These are phyloP conservation scores for Caenorhabditis inopinata DNA, from an alignment of 1,140 invertebrate genomes.

Conservation along the genomic window DNA sequence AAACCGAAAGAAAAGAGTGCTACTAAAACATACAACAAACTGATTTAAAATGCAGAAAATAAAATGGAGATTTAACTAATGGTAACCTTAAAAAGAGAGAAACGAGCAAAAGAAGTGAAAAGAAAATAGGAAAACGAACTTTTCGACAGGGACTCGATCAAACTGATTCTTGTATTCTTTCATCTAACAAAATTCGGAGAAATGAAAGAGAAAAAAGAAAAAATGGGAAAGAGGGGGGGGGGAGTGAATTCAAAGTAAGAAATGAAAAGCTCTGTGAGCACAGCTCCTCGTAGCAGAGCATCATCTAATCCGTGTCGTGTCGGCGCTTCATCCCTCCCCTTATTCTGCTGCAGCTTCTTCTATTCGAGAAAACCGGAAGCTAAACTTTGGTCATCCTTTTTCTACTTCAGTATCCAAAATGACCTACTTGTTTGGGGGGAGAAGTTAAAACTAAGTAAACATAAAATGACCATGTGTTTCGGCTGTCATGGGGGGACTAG, in stretches of 20 bases:
- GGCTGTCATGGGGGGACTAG: too few species aligned
- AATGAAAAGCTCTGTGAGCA: not conserved
- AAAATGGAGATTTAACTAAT: too few species aligned
- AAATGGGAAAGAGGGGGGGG: not conserved
- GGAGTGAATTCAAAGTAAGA: not conserved
- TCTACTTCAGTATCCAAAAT: not conserved
- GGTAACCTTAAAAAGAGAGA: not conserved
- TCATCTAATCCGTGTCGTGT: constrained; percentile 19
- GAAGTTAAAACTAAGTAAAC: too few species aligned
- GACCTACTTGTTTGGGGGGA: not conserved
- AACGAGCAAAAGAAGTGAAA: not conserved
- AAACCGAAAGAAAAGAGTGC: too few species aligned
- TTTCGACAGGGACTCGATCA: not conserved
- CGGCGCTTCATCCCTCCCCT: not conserved
- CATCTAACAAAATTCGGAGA: too few species aligned
- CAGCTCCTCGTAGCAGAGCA: not conserved
- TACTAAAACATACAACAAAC: too few species aligned
- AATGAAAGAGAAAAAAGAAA: too few species aligned
- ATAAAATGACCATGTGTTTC: too few species aligned
- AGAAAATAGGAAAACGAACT: not conserved
- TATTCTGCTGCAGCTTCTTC: too few species aligned
- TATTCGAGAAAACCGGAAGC: not conserved
- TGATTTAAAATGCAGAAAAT: too few species aligned
- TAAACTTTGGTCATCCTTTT: not conserved
- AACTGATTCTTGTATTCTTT: not conserved